Percentiles rank a stretch among this genome's conserved stretches.
phyloP scores from a whole-genome alignment of 1,140 invertebrate species.

The Scaptomyza montana region DNA sequence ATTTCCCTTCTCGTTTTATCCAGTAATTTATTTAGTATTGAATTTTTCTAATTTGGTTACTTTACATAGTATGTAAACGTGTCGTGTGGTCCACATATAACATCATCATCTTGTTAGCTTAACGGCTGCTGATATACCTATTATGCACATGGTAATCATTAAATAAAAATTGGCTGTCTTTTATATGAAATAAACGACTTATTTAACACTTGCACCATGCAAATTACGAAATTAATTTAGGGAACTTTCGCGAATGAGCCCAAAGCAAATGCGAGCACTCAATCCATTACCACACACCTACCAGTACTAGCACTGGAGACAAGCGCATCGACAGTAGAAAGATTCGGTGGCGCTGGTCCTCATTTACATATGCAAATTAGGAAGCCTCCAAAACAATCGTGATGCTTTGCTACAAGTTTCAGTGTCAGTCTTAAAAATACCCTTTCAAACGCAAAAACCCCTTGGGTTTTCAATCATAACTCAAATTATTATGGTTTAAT shows the following conservation, averaged over 20 bases:
- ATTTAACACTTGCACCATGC: conserved; percentile 76
- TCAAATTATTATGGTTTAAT: conserved; percentile 80
- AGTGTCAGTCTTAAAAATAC: conserved; percentile 28
- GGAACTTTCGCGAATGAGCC: conserved; percentile 43
- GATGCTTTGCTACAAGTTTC: neutral
- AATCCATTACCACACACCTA: neutral
- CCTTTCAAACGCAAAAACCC: conserved; percentile 58
- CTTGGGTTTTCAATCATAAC: conserved; percentile 81
- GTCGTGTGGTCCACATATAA: too few relatives aligned
- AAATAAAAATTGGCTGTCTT: conserved; percentile 75
- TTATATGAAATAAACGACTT: conserved; percentile 80
- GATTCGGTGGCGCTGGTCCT: conserved; percentile 5
- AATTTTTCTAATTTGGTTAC: too few relatives aligned
- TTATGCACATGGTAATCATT: conserved; percentile 55
- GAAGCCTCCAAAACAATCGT: conserved; percentile 12
- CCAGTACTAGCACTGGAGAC: neutral
- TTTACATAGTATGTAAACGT: too few relatives aligned
- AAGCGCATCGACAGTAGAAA: neutral
- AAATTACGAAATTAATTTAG: conserved; percentile 76
- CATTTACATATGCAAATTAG: conserved; percentile 57
- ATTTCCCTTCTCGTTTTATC: too few relatives aligned
- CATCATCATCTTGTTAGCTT: conserved; percentile 61
- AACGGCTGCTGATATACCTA: conserved; percentile 43
- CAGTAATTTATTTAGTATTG: too few relatives aligned
- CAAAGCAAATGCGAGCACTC: neutral